Evolutionary conservation across 2,888 invertebrate genomes (phyloP).

Genomic region (Noctua comes): DNA sequence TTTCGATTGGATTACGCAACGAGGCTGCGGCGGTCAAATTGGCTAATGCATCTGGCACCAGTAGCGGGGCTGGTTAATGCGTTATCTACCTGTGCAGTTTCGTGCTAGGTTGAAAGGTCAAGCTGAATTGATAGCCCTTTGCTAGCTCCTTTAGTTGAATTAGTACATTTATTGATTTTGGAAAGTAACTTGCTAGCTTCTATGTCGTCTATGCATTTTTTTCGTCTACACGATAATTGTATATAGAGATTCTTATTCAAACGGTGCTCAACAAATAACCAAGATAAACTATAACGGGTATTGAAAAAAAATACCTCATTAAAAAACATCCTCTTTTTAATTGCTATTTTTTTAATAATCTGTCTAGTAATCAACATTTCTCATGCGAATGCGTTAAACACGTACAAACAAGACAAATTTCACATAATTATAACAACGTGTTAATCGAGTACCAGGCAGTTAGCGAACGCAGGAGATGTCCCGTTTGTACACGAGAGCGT

Average conservation of each 20-base stretch:
- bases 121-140: constrained; percentile 29
- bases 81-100: constrained; percentile 51
- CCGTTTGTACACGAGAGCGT: constrained; percentile 73
- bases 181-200: background rate
- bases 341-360: constrained; percentile 8
- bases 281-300: background rate
- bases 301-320: constrained; percentile 16
- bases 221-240: background rate
- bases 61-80: constrained; percentile 39
- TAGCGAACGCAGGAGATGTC: constrained; percentile 83
- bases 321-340: constrained; percentile 11
- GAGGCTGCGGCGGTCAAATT: constrained; percentile 37
- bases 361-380: constrained; percentile 20
- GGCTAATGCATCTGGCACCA: constrained; percentile 59
- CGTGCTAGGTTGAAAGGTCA: constrained; percentile 42
- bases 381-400: constrained; percentile 51
- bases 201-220: background rate
- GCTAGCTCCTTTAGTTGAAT: constrained; percentile 27
- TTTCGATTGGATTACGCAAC: constrained; percentile 51
- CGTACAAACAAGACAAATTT: constrained; percentile 79
- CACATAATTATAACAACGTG: constrained; percentile 83
- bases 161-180: constrained; percentile 35
- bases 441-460: constrained; percentile 82
- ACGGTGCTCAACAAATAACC: constrained; percentile 19
- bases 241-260: constrained; percentile 2